A percentile compares a stretch with the other conserved stretches of the same genome.
These are phyloP conservation scores for Triops cancriformis DNA, from an alignment of 1,140 invertebrate species.

Conservation along the genomic window DNA sequence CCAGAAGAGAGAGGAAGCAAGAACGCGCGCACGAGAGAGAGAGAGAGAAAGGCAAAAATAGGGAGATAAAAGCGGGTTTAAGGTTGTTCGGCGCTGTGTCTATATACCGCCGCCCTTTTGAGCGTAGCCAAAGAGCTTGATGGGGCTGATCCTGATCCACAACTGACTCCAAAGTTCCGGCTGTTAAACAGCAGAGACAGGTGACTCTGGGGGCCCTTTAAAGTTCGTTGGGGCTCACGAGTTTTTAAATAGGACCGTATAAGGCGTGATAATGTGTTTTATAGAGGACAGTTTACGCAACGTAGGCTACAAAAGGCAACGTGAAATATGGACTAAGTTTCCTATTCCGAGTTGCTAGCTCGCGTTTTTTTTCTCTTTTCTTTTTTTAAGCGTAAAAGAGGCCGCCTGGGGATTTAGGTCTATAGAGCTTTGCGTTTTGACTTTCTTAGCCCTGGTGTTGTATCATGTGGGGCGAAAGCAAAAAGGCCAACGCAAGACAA, in stretches of 20 bases:
- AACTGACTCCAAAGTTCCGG: conserved; percentile 9
- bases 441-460: background rate
- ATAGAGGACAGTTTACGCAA: background rate
- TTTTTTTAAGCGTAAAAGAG: background rate
- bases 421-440: background rate
- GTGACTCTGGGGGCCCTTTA: background rate
- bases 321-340: background rate
- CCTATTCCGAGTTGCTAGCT: background rate
- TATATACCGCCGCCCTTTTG: background rate
- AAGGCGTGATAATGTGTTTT: background rate
- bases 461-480: background rate
- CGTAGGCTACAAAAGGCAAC: background rate
- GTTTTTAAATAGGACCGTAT: background rate
- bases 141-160: conserved; percentile 1
- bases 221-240: background rate
- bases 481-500: background rate
- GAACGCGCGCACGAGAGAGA: background rate
- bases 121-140: conserved; percentile 1
- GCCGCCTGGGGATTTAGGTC: background rate
- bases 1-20: background rate
- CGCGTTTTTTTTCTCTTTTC: background rate
- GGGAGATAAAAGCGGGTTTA: no score
- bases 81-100: background rate
- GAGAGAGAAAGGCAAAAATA: background rate
- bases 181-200: conserved; percentile 2